Evolutionary conservation across 2,888 invertebrate genomes (phyloP), one percentile per base, ranked within the genome.

Genomic region (Podotricha telesiphe): DNA sequence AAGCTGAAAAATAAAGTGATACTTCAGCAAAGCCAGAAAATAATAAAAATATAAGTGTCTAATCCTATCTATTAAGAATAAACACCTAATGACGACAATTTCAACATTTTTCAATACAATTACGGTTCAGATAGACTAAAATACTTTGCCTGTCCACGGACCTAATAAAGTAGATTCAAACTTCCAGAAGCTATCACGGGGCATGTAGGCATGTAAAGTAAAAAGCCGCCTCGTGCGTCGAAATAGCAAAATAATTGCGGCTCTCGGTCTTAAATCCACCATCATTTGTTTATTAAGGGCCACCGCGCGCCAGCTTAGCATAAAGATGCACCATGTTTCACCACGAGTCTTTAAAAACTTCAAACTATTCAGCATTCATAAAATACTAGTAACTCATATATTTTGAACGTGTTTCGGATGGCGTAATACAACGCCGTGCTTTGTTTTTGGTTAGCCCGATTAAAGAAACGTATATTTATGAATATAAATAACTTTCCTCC

Each of bases 251-350:
- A 90, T 90, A 89, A 89, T 89, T 89, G 89, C 88, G 81, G 81
- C 82, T 82, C 75, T 74, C 71, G 80, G 79, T 82, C 80, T 86
- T 89, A 89, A 89, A 88, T 89, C 86, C 80, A 81, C 82, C 88
- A 87, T 89, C 90, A 90, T 89, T 90, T 88, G 89, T 89, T 89
- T 89, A 89, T 89, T 89, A 89, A 85, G 83, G 83, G 82, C 75
- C 85, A 81, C 83, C 81, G 84, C 82, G 75, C 79, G 79, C 80
- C 82, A 84, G 86, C 87, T 89, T 88, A 89, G 85, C 88, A 87
- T 89, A 88, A 89, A 88, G 86, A 86, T 80, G 74, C 65, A 66
- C 68, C 67, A 70, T 62, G 65, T 58, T 50, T 61, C 61, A 61
- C 67, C 34, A 37, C 10, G 53, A 11, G 34, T 40, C 19, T 34